Evolutionary conservation across 2,888 invertebrate genomes (phyloP), one percentile per base, ranked within the genome.

Genomic region (Oligia fasciuncula): DNA sequence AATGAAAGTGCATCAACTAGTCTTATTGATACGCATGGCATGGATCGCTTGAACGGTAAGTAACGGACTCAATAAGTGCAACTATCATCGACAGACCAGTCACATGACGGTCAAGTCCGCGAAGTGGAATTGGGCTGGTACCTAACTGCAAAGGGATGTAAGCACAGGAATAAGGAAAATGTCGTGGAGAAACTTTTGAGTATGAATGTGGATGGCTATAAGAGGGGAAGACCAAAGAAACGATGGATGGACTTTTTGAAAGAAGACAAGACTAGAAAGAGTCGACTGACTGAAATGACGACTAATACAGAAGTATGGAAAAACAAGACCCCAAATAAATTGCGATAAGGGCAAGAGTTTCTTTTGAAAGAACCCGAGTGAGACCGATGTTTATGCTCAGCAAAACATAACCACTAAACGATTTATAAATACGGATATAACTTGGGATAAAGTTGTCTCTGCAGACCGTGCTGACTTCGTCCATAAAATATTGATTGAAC

Each of bases 1-100:
- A 80, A 78, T 65, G 65, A 84, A 79, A 81, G 65, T 60, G 57
- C 69, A 69, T 51, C 67, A n/a, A 51, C 43, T 46, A 43, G 51
- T 17, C 19, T 5, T 80, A 73, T 77, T 46, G 17, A 60, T 60
- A 83, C 11, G 60, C 35, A 40, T 46, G 83, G 13, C 77, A 76
- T 51, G 17, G 49, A 49, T 66, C 40, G 43, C 35, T 76, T 46
- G 51, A 60, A 51, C 43, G 54, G 14, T 49, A 13, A 54, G 57
- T 79, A 68, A 62, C 77, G 77, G 46, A 40, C n/a, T 68, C 51
- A 17, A 77, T 29, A 60, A n/a, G 4, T 23, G 35, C 40, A 62
- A 79, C 68, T 77, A 54, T 49, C 17, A 49, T 49, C 63, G 40
- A 66, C 35, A 57, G 62, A 23, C 46, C 54, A 65, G 68, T 40